phyloP scores from a whole-genome alignment of 2,113 vertebrate species.

The Chlorodrepanis virens region DNA sequence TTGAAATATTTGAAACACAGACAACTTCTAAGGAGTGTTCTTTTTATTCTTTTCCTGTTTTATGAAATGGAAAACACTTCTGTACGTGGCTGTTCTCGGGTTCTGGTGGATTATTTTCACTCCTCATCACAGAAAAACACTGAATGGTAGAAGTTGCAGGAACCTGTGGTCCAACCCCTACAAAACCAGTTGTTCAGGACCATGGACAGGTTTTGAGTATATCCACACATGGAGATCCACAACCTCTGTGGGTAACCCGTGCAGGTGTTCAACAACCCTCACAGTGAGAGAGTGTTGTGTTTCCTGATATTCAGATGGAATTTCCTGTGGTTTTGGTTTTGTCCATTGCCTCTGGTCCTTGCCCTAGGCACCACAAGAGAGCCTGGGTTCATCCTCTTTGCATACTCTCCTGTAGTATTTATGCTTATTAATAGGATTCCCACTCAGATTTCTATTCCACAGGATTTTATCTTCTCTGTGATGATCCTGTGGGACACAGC shows the following conservation, averaged over 20 bases:
- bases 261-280: neutral
- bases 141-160: neutral
- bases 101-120: neutral
- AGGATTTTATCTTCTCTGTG: neutral
- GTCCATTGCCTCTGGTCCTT: neutral
- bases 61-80: neutral
- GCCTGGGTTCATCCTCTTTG: neutral
- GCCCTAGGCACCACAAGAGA: neutral
- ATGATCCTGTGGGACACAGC: neutral
- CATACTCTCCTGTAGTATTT: neutral
- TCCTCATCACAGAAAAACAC: neutral
- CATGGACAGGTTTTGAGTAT: neutral
- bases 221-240: neutral
- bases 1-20: neutral
- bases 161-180: neutral
- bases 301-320: neutral
- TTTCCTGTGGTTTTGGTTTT: neutral
- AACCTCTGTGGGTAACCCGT: rapidly evolving
- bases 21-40: neutral
- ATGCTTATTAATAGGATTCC: neutral
- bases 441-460: neutral
- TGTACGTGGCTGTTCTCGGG: neutral
- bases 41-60: neutral
- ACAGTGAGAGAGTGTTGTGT: neutral
- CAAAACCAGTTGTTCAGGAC: neutral